phyloP scores from a whole-genome alignment of 2,888 invertebrate species.

The Cordilura impudica region DNA sequence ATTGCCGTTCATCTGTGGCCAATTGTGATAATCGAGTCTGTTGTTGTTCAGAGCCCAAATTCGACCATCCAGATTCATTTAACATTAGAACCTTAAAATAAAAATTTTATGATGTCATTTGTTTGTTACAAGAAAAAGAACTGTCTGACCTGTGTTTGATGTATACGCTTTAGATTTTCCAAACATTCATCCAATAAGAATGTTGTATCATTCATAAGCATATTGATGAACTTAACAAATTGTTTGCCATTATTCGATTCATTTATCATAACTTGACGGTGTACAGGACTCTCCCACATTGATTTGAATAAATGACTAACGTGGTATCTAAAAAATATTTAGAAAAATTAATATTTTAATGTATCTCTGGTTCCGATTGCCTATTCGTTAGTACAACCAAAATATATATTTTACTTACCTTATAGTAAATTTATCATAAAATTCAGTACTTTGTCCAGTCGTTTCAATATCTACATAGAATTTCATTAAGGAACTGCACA shows the following conservation, averaged over 20 bases:
- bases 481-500: conserved; percentile 96
- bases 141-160: conserved; percentile 87
- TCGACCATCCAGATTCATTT: conserved; percentile 83
- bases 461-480: conserved; percentile 99
- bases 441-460: conserved; percentile 98
- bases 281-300: conserved; percentile 95
- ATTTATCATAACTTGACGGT: conserved; percentile 90
- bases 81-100: conserved; percentile 80
- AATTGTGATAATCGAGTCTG: conserved; percentile 88
- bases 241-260: conserved; percentile 94
- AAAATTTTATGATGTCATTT: neutral
- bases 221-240: conserved; percentile 96
- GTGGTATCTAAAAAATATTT: conserved; percentile 83
- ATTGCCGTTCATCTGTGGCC: conserved; percentile 90
- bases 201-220: conserved; percentile 99
- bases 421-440: conserved; percentile 99
- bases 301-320: conserved; percentile 97
- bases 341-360: too few species aligned
- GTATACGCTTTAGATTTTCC: conserved; percentile 92
- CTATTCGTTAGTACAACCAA: neutral
- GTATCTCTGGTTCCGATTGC: too few species aligned
- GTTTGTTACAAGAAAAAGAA: neutral
- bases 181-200: conserved; percentile 97
- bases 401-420: conserved; percentile 78
- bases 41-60: conserved; percentile 83